Evolutionary conservation across 2,888 invertebrate genomes (phyloP), one percentile per base, ranked within the genome.

Genomic region (Oasisia sp.): DNA sequence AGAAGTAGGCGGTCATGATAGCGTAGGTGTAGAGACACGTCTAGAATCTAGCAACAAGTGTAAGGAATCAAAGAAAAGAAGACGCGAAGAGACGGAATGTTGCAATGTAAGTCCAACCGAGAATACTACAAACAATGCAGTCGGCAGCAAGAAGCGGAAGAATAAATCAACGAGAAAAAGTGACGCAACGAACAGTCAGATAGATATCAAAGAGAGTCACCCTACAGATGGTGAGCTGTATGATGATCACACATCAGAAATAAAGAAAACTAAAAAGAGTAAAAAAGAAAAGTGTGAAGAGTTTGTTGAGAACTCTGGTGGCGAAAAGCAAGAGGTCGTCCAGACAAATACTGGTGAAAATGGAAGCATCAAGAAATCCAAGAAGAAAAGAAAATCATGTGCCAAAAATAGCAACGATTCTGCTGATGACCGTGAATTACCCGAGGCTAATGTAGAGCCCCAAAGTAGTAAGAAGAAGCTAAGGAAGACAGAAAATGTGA

Each of bases 11-110:
- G 27, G 27, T 32, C 38, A 32, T 7, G 32, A 91, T 89, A 56
- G 32, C 27, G 32, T 32, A 32, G 92, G 92, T 93, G 91, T 90
- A 19, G 89, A 93, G 91, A 92, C 92, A 90, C 45, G 92, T 91
- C 74, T 93, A 89, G 91, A 92, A 89, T 58, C 92, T 90, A 92
- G 56, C 89, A 92, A 91, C 90, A 91, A 91, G 91, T 38, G 32
- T 19, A 90, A 90, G n/a, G 44, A 90, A 90, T 90, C 90, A 90
- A 38, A 14, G 91, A 91, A 27, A 92, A 89, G 38, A 89, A 91
- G 7, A 90, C 90, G 89, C 50, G n/a, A 58, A 90, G 45, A 56
- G 90, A 89, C 32, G 91, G 90, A 50, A 92, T 56, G 14, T 92
- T 91, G 19, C n/a, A 74, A 74, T 27, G 74, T 5, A 27, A 74